Evolutionary conservation across 2,888 invertebrate species (phyloP).

Genomic region (Petrolisthes manimaculis): DNA sequence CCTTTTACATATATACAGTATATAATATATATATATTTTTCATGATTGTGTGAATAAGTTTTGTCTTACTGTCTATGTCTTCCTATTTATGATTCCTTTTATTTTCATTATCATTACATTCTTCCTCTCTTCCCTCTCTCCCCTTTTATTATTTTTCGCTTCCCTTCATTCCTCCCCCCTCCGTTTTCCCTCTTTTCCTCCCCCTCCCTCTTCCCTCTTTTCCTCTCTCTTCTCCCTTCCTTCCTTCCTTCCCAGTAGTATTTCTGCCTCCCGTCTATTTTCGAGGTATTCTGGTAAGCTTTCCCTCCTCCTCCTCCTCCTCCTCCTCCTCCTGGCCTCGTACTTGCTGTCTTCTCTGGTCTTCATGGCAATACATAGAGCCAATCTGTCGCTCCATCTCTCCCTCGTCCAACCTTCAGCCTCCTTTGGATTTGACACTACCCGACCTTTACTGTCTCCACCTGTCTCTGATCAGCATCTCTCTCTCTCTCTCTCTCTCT

Average conservation of each 20-base stretch:
- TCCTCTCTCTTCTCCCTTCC: not conserved
- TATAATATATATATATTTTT: not conserved
- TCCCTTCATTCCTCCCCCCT: not conserved
- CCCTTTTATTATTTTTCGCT: not conserved
- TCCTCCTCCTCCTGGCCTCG: no score
- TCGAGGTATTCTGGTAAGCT: not conserved
- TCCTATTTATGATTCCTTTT: not conserved
- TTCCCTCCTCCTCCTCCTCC: not conserved
- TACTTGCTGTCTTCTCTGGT: no score
- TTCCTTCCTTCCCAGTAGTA: not conserved
- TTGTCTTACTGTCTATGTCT: not conserved
- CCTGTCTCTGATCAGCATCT: not conserved
- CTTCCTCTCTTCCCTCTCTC: not conserved
- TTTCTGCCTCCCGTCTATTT: not conserved
- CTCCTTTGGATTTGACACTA: no score
- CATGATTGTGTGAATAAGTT: not conserved
- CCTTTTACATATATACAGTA: no score
- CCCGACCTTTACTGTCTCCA: no score
- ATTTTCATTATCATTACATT: not conserved
- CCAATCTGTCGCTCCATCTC: no score
- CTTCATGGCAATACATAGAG: no score
- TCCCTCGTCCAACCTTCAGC: no score
- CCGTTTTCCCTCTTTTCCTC: not conserved
- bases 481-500: conserved; percentile 13
- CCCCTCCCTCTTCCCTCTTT: not conserved